Conservation (phyloP, 2,888 invertebrate species). For the Anoncus sp. region DNA sequence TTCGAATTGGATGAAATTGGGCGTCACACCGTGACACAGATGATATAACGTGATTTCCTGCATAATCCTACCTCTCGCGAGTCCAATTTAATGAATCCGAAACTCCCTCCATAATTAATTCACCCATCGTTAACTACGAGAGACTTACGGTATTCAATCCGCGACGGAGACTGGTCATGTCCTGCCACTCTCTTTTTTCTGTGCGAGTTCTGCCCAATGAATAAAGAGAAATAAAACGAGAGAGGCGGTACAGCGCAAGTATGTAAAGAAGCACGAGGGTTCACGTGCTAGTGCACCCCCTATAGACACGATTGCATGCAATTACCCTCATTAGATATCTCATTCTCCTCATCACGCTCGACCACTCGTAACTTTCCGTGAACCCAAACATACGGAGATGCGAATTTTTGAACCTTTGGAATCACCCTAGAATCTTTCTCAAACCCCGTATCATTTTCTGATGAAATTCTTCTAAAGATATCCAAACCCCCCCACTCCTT, state of each 20-base stretch:
- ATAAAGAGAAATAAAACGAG: slow-evolving; percentile 38
- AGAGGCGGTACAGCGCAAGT: slow-evolving; percentile 11
- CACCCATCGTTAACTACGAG: slow-evolving; percentile 46
- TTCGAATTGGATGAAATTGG: neutral
- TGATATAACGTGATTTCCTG: neutral
- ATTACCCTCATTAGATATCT: slow-evolving; percentile 41
- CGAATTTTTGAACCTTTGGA: neutral
- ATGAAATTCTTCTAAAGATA: slow-evolving; percentile 19
- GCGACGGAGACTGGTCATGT: slow-evolving; percentile 56
- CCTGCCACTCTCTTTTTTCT: slow-evolving; percentile 25
- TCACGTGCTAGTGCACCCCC: slow-evolving; percentile 60
- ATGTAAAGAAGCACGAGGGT: slow-evolving; percentile 26
- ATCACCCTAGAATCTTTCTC: neutral
- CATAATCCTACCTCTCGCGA: slow-evolving; percentile 44
- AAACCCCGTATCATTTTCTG: neutral
- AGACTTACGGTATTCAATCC: slow-evolving; percentile 60
- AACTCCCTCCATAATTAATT: slow-evolving; percentile 55
- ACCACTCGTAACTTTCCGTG: neutral
- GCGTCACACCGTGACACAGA: slow-evolving; percentile 40
- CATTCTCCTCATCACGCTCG: slow-evolving; percentile 17
- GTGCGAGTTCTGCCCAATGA: slow-evolving; percentile 31
- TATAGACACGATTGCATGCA: slow-evolving; percentile 64
- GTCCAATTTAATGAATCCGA: slow-evolving; percentile 35
- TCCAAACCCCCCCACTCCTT: neutral
- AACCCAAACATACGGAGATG: too few species aligned